Evolutionary conservation across 2,797 vertebrate genomes (phyloP).

Genomic region (Graptemys geographica): DNA sequence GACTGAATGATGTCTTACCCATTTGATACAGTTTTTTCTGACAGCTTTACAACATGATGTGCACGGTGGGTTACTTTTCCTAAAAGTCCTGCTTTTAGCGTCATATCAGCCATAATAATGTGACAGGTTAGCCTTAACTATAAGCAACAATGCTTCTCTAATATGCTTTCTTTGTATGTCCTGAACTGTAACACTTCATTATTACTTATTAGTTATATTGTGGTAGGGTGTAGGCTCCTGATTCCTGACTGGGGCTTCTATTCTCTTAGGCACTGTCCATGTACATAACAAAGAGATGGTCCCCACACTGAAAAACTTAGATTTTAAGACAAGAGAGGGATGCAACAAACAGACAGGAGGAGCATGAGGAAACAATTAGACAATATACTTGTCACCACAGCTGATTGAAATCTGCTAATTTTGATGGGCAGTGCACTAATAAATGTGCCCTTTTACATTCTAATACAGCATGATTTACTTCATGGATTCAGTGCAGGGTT

Average conservation of each 20-base stretch:
- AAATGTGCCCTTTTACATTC: background rate
- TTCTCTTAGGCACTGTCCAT: background rate
- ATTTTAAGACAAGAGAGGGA: background rate
- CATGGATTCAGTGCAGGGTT: background rate
- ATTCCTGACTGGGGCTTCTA: background rate
- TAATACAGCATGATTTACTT: background rate
- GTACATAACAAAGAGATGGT: background rate
- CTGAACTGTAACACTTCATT: background rate
- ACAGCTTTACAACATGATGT: background rate
- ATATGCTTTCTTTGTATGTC: background rate
- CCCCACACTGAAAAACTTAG: background rate
- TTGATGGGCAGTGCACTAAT: background rate
- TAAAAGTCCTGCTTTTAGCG: constrained; percentile 24
- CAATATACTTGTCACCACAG: background rate
- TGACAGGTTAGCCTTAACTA: constrained; percentile 9
- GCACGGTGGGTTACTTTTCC: background rate
- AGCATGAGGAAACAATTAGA: background rate
- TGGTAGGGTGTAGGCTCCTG: background rate
- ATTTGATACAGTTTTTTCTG: background rate
- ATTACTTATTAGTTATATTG: background rate
- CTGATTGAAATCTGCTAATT: background rate
- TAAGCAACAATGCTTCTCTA: background rate
- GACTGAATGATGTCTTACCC: background rate
- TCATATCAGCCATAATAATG: background rate
- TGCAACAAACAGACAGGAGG: background rate